These are phyloP conservation scores for Porites australiensis DNA, from an alignment of 64 coral and sea anemone genomes.

Conservation along the genomic window DNA sequence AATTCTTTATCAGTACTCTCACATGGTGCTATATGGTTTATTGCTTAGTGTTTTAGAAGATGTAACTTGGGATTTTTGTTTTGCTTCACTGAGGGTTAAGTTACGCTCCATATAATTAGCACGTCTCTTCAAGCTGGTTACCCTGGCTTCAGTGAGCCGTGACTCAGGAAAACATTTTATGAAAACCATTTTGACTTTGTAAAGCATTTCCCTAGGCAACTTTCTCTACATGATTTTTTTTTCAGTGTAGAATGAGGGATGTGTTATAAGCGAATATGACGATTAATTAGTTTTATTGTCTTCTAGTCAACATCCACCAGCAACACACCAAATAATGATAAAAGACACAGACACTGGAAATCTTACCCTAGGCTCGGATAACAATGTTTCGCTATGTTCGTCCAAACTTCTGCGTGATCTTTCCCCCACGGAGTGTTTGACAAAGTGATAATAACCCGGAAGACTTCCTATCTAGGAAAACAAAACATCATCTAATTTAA, in stretches of 20 bases:
- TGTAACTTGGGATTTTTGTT: no score
- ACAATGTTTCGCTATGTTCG: constrained; percentile 71
- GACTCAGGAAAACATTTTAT: no score
- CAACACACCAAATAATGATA: constrained; percentile 12
- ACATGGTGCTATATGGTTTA: no score
- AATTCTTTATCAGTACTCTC: no score
- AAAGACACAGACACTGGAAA: background rate
- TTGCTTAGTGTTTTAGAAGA: no score
- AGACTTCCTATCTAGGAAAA: constrained; percentile 79
- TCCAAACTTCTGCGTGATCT: constrained; percentile 54
- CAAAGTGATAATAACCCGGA: constrained; percentile 87
- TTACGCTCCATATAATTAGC: background rate
- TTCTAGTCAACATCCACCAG: constrained; percentile 26
- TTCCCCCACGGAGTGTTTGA: constrained; percentile 49
- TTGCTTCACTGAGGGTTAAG: background rate
- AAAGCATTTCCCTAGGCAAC: no score
- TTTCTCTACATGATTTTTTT: no score
- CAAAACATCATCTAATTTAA: background rate
- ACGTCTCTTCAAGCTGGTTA: background rate
- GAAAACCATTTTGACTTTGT: no score
- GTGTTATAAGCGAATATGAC: background rate
- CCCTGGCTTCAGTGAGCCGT: constrained; percentile 6
- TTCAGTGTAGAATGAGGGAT: no score
- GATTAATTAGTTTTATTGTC: background rate
- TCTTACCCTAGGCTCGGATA: constrained; percentile 78